Evolutionary conservation across 1,140 invertebrate genomes (phyloP).

Genomic region (Platyura marginata): DNA sequence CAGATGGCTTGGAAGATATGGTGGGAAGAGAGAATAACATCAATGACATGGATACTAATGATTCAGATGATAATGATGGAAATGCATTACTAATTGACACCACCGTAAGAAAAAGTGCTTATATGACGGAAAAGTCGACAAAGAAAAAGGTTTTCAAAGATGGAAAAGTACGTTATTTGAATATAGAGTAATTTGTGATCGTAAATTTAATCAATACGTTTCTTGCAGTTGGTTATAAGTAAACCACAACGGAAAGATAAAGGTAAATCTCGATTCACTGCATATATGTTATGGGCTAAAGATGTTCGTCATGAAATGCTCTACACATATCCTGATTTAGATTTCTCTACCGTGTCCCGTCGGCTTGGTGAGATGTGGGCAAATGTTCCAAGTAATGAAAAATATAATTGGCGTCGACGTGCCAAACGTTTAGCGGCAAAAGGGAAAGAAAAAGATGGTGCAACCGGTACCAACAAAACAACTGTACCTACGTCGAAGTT

Average conservation of each 20-base stretch:
- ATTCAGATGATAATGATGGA: conserved; percentile 5
- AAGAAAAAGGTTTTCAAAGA: conserved; percentile 61
- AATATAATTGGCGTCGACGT: conserved; percentile 33
- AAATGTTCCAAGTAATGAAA: conserved; percentile 34
- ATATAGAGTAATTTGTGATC: background rate
- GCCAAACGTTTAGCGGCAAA: conserved; percentile 28
- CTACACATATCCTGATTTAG: conserved; percentile 53
- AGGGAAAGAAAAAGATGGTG: conserved; percentile 8
- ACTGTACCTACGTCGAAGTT: background rate
- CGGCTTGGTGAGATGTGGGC: conserved; percentile 70
- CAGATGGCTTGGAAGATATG: background rate
- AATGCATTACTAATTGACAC: conserved; percentile 20
- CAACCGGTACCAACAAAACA: background rate
- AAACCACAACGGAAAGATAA: conserved; percentile 63
- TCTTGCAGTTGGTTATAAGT: conserved; percentile 38
- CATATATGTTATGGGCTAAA: conserved; percentile 80
- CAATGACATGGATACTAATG: background rate
- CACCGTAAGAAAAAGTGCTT: conserved; percentile 37
- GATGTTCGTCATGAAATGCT: conserved; percentile 55
- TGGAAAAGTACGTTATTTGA: conserved; percentile 25
- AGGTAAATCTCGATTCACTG: conserved; percentile 60
- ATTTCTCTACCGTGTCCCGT: conserved; percentile 64
- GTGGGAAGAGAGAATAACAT: background rate
- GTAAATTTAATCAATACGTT: conserved; percentile 16
- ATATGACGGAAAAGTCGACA: conserved; percentile 56